These are phyloP conservation scores for Streblospio benedicti DNA, from an alignment of 1,140 invertebrate genomes.

Conservation along the genomic window DNA sequence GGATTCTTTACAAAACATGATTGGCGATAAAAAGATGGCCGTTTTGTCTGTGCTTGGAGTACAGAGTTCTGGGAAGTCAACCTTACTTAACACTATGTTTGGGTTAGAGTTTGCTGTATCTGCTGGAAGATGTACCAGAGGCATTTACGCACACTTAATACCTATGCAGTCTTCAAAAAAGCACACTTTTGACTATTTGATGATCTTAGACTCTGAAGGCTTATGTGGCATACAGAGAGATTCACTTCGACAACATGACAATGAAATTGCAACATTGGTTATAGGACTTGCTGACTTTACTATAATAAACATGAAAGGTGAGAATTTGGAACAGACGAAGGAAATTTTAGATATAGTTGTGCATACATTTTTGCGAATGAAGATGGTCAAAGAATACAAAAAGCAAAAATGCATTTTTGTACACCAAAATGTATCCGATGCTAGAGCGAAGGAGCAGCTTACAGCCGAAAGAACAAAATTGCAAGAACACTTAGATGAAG, in stretches of 20 bases:
- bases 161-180: not conserved
- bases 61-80: slow-evolving; percentile 2
- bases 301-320: not conserved
- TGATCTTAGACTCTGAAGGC: not conserved
- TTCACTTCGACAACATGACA: not conserved
- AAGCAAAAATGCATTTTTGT: not conserved
- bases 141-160: not conserved
- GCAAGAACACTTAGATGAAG: not conserved
- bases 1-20: not conserved
- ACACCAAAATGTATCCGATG: not conserved
- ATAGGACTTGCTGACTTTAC: not conserved
- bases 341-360: not conserved
- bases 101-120: not conserved
- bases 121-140: slow-evolving; percentile 1
- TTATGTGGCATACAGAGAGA: not conserved
- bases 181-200: not conserved
- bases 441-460: not conserved
- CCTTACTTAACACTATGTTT: not conserved
- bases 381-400: not conserved
- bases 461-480: not conserved
- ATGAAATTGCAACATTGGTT: not conserved
- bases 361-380: not conserved
- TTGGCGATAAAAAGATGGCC: not conserved
- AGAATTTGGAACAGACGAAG: not conserved
- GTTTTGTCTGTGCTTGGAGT: not conserved